phyloP scores from a whole-genome alignment of 2,797 vertebrate genomes.

The Macrochelys suwanniensis region DNA sequence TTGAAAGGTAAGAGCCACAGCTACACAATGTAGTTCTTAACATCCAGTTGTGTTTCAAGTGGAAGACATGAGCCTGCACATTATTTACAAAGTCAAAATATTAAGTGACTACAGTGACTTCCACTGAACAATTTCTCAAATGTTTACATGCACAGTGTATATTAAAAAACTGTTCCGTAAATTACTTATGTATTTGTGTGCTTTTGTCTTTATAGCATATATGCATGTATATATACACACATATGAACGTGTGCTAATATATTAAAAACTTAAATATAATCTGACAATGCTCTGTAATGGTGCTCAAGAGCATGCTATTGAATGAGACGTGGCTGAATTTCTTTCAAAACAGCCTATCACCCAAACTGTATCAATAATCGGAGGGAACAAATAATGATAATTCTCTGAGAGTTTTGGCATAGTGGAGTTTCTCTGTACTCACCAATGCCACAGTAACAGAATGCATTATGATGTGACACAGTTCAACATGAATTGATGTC shows the following conservation, averaged over 20 bases:
- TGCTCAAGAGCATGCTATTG: slow-evolving; percentile 30
- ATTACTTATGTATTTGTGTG: slow-evolving; percentile 66
- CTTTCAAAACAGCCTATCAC: slow-evolving; percentile 24
- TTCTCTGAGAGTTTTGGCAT: background rate
- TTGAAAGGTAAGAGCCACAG: slow-evolving; percentile 41
- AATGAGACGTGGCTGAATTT: slow-evolving; percentile 21
- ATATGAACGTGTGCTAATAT: slow-evolving; percentile 23
- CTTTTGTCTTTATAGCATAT: slow-evolving; percentile 56
- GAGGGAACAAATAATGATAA: slow-evolving; percentile 16
- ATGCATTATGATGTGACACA: accelerated
- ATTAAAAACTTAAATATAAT: slow-evolving; percentile 58
- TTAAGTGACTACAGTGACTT: slow-evolving; percentile 70
- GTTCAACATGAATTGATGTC: background rate
- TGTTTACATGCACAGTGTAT: slow-evolving; percentile 79
- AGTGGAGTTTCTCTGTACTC: background rate
- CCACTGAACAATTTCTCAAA: slow-evolving; percentile 67
- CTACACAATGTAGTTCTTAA: slow-evolving; percentile 18
- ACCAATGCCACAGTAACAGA: slow-evolving; percentile 1
- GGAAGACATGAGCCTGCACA: background rate
- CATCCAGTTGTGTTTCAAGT: background rate
- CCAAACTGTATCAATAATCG: slow-evolving; percentile 31
- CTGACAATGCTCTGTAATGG: slow-evolving; percentile 56
- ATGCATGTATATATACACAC: slow-evolving; percentile 49
- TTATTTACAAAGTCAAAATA: slow-evolving; percentile 63
- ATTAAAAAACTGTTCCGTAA: slow-evolving; percentile 70